phyloP scores from a whole-genome alignment of 2,888 invertebrate genomes.

The Aquatica leii region DNA sequence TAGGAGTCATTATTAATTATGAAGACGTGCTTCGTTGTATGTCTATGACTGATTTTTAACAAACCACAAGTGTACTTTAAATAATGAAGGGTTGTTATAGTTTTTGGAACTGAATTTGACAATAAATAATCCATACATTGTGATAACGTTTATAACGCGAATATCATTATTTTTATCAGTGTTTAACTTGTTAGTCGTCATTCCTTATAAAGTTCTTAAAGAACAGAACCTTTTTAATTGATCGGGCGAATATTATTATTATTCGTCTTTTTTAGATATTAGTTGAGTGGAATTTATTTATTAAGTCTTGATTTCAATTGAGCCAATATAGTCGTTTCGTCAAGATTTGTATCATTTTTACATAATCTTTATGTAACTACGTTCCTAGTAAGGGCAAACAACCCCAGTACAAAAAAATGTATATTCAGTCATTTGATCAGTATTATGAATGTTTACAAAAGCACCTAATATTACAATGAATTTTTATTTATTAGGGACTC shows the following conservation, averaged over 20 bases:
- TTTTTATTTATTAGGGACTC: too few relatives aligned
- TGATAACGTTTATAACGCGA: slow-evolving; percentile 20
- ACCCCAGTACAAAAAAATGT: too few relatives aligned
- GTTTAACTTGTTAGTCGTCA: slow-evolving; percentile 17
- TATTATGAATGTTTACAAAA: too few relatives aligned
- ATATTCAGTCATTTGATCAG: too few relatives aligned
- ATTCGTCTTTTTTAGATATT: background rate
- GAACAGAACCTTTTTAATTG: slow-evolving; percentile 25
- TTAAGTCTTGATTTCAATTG: slow-evolving; percentile 5
- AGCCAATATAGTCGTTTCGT: too few relatives aligned
- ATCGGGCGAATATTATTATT: background rate
- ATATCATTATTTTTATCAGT: background rate
- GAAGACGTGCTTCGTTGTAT: background rate
- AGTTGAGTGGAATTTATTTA: background rate
- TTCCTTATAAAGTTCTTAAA: slow-evolving; percentile 29
- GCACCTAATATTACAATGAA: too few relatives aligned
- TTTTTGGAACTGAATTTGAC: slow-evolving; percentile 14
- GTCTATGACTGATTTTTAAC: slow-evolving; percentile 26
- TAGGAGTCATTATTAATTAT: slow-evolving; percentile 12
- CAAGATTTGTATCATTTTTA: too few relatives aligned
- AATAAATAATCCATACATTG: slow-evolving; percentile 12
- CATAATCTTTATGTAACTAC: too few relatives aligned
- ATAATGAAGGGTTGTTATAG: slow-evolving; percentile 19
- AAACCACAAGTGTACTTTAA: slow-evolving; percentile 31
- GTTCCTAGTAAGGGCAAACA: too few relatives aligned